These are phyloP conservation scores for Formica exsecta DNA, from an alignment of 1,140 invertebrate genomes.

Conservation along the genomic window DNA sequence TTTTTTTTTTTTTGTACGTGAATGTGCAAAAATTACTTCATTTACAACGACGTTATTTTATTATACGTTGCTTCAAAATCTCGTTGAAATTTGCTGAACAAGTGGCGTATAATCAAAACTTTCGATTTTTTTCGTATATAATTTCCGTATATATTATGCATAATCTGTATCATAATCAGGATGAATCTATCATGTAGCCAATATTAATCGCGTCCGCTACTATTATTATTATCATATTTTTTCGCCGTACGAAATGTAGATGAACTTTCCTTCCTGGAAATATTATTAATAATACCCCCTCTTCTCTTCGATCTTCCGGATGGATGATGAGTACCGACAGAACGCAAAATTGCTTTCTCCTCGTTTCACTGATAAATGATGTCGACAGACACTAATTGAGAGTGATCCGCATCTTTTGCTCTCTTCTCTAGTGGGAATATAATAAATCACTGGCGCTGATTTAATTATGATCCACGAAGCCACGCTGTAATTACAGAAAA, in stretches of 20 bases:
- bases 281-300: constrained; percentile 42
- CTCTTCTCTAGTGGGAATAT: constrained; percentile 12
- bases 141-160: background rate
- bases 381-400: constrained; percentile 55
- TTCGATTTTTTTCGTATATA: background rate
- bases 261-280: constrained; percentile 31
- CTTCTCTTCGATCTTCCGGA: constrained; percentile 37
- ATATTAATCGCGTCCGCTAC: constrained; percentile 18
- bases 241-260: background rate
- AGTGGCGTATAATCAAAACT: constrained; percentile 4
- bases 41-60: background rate
- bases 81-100: background rate
- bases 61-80: background rate
- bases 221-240: constrained; percentile 17
- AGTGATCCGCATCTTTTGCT: constrained; percentile 59
- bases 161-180: constrained; percentile 38
- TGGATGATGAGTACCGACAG: constrained; percentile 31
- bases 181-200: constrained; percentile 32
- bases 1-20: no score
- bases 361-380: constrained; percentile 62
- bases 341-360: constrained; percentile 50
- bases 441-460: constrained; percentile 71
- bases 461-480: constrained; percentile 62
- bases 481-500: constrained; percentile 54
- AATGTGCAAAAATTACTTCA: no score